These are phyloP conservation scores for Drosophila erecta DNA, from an alignment of 1,140 invertebrate genomes.

Conservation along the genomic window DNA sequence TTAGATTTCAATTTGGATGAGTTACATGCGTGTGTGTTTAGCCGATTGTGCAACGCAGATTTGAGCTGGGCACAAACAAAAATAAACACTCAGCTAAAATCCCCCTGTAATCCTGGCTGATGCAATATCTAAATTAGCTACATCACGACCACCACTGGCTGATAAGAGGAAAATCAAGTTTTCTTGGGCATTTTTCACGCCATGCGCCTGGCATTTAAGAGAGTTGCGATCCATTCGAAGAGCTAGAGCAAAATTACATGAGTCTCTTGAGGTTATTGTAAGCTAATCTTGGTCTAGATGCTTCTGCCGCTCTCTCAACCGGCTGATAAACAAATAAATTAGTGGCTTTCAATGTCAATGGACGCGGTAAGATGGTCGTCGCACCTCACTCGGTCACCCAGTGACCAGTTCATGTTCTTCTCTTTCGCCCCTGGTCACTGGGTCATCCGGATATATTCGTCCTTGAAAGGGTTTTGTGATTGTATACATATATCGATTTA, in stretches of 20 bases:
- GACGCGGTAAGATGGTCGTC: slow-evolving; percentile 2
- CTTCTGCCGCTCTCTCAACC: slow-evolving; percentile 4
- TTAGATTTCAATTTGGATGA: background rate
- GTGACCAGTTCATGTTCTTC: slow-evolving; percentile 12
- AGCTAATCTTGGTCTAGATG: background rate
- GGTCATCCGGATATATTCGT: slow-evolving; percentile 19
- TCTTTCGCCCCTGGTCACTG: slow-evolving; percentile 13
- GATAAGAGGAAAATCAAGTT: slow-evolving; percentile 24
- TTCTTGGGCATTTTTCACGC: slow-evolving; percentile 2
- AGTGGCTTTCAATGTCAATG: slow-evolving; percentile 47
- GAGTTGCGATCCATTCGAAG: slow-evolving; percentile 2
- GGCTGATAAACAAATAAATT: slow-evolving; percentile 53
- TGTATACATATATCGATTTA: background rate
- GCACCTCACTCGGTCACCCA: slow-evolving; percentile 22
- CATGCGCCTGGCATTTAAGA: slow-evolving; percentile 33
- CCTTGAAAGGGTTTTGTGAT: background rate
- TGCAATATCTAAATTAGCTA: slow-evolving; percentile 38
- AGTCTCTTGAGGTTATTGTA: slow-evolving; percentile 6
- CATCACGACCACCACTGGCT: slow-evolving; percentile 19
- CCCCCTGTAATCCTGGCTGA: slow-evolving; percentile 43
- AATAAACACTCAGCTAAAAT: background rate
- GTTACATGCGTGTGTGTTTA: slow-evolving; percentile 10
- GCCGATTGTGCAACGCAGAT: slow-evolving; percentile 40
- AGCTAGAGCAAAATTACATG: slow-evolving; percentile 20
- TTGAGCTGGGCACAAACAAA: background rate